phyloP scores from a whole-genome alignment of 2,113 vertebrate species.

The Gobiocypris rarus region DNA sequence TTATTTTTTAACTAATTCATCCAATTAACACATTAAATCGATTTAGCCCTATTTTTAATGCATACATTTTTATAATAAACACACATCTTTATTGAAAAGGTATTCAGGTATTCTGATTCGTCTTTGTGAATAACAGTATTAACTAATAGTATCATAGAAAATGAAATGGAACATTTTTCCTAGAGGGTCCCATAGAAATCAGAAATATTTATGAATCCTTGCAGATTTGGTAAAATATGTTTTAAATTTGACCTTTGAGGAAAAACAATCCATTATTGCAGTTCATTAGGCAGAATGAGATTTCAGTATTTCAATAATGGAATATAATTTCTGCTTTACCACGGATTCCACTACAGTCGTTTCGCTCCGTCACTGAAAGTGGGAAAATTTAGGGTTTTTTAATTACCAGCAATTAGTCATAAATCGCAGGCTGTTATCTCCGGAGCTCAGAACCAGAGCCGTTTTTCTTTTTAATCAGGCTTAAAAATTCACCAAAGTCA shows the following conservation, averaged over 20 bases:
- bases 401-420: conserved; percentile 79
- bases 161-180: background rate
- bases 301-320: conserved; percentile 70
- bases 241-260: conserved; percentile 4
- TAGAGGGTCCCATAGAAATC: background rate
- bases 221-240: background rate
- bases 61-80: no score
- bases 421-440: conserved; percentile 75
- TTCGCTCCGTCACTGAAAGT: conserved; percentile 63
- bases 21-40: no score
- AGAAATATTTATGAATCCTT: conserved; percentile 1
- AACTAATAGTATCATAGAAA: background rate
- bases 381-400: conserved; percentile 71
- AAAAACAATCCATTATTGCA: conserved; percentile 8
- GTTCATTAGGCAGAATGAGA: conserved; percentile 15
- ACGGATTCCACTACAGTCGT: background rate
- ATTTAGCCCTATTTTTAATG: no score
- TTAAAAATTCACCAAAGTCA: conserved; percentile 49
- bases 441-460: conserved; percentile 74
- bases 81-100: no score
- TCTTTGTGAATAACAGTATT: background rate
- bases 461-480: conserved; percentile 66
- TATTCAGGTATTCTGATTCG: background rate
- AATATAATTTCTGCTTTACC: conserved; percentile 53
- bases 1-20: no score